Evolutionary conservation across 1,140 invertebrate species (phyloP).

Genomic region (Chironomus striatipennis): DNA sequence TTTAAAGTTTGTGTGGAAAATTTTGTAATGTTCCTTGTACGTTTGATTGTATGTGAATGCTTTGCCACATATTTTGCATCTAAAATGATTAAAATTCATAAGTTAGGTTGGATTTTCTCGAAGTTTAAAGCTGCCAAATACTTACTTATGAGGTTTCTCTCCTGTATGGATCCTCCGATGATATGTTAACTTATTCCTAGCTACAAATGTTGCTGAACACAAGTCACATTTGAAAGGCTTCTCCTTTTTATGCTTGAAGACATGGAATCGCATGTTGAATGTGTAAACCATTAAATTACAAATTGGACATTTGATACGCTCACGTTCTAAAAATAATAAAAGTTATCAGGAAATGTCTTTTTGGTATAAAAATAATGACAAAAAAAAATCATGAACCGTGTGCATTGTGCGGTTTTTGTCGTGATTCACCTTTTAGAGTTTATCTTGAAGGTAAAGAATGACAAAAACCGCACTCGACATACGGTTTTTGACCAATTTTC

Average conservation of each 20-base stretch:
- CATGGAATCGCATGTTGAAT: slow-evolving; percentile 1
- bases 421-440: too few relatives aligned
- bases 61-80: not conserved
- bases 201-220: not conserved
- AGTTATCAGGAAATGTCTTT: not conserved
- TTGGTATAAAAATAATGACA: too few relatives aligned
- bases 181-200: not conserved
- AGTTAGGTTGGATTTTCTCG: not conserved
- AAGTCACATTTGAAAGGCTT: not conserved
- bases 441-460: too few relatives aligned
- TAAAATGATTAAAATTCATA: not conserved
- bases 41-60: not conserved
- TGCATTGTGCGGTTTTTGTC: too few relatives aligned
- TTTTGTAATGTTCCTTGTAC: not conserved
- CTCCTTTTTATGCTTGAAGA: not conserved
- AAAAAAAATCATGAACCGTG: too few relatives aligned
- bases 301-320: not conserved
- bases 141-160: not conserved
- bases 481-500: too few relatives aligned
- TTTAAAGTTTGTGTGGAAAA: not conserved
- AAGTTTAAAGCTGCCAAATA: too few relatives aligned
- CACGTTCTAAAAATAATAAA: not conserved
- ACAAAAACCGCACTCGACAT: too few relatives aligned
- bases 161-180: not conserved
- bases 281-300: not conserved